Base-by-base conservation (phyloP, 2,888 invertebrate species). In the Nomada goodeniana region DNA sequence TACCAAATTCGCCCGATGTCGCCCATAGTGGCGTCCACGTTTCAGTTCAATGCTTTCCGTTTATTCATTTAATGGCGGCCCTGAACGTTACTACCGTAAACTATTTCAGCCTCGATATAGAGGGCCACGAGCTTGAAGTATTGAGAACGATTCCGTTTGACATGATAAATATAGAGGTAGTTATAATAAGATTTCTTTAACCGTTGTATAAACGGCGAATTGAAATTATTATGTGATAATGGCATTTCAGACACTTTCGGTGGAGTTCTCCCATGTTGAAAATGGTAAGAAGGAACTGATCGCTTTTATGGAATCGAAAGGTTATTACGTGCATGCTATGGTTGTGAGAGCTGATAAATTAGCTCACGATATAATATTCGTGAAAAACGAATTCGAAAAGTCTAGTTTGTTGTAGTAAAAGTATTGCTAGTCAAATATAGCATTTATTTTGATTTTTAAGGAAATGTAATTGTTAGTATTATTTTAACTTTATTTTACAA, bases 81-180 rank as follows among this genome's bases (percentile, higher is more conserved):
- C 90, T 95, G n/a, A 94, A 94, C 79, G 87, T 93, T 36, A 94
- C 94, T n/a, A 91, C 92, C 0, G 91, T 95, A 5, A 95, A 95
- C 90, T 95, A 95, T 88, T 94, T 95, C 84, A 95, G 95, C 86
- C 91, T 95, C 29, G 95, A 95, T 85, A 94, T 95, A 15, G 95
- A 95, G 86, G 95, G 95, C 1, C 92, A 93, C 57, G 95, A 95
- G 89, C 90, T 95, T 23, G 93, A 94, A 10, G 94, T 95, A 18
- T 90, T 95, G 20, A 92, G 94, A 86, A 95, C 95, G 2, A 94
- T 95, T 85, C 95, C 95, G 11, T 95, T 94, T 86, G 92, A 95
- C 61, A 91, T 91, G 72, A 90, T 95, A 11, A 91, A 95, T 80
- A 94, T 95, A 55, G 92, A 92, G 90, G 94, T 93, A 86, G 11